These are phyloP conservation scores for Zoroaster sp. DNA, from an alignment of 53 echinoderm and acorn worm genomes.

Conservation along the genomic window DNA sequence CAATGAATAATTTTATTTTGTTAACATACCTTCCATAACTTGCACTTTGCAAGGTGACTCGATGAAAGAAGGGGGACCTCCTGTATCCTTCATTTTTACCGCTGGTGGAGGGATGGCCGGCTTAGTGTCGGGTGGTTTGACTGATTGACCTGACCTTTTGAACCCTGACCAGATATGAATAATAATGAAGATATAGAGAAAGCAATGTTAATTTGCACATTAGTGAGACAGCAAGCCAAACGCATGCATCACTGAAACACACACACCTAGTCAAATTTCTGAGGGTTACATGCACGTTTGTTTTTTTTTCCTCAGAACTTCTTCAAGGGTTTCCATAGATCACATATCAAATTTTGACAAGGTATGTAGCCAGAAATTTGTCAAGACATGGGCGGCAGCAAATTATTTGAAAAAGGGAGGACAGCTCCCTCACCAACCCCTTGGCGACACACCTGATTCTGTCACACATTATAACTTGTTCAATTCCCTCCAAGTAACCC, in stretches of 20 bases:
- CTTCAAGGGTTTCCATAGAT: too few species aligned
- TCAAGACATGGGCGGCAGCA: too few species aligned
- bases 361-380: too few species aligned
- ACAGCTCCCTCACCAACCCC: too few species aligned
- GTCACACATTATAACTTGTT: too few species aligned
- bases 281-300: too few species aligned
- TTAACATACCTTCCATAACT: conserved; percentile 62
- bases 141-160: conserved; percentile 12
- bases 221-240: neutral
- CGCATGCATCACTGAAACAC: neutral
- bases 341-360: too few species aligned
- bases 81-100: conserved; percentile 51
- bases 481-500: too few species aligned
- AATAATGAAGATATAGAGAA: neutral
- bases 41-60: conserved; percentile 77
- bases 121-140: conserved; percentile 37
- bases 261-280: neutral
- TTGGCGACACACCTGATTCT: too few species aligned
- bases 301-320: too few species aligned
- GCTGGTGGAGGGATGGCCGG: conserved; percentile 46
- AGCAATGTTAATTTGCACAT: neutral
- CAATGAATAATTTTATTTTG: too few species aligned
- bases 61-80: conserved; percentile 72
- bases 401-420: too few species aligned
- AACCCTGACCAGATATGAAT: conserved; percentile 3